Evolutionary conservation across 1,140 invertebrate species (phyloP).

Genomic region (Zaprionus nigranus): DNA sequence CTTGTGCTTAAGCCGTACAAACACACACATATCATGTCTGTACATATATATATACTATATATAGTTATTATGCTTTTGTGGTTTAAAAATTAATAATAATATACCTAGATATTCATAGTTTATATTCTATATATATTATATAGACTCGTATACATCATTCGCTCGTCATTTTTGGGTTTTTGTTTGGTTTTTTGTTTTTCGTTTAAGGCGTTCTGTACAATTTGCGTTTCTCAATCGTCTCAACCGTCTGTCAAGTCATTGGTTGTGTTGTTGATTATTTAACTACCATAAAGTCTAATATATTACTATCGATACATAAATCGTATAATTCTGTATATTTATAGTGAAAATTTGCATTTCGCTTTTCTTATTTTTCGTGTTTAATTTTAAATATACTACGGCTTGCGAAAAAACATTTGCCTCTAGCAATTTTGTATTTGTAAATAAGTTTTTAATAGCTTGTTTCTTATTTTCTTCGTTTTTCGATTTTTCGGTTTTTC

Average conservation of each 20-base stretch:
- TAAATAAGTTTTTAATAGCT: conserved; percentile 66
- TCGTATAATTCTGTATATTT: conserved; percentile 67
- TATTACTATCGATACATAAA: conserved; percentile 77
- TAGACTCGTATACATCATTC: conserved; percentile 77
- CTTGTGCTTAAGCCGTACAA: conserved; percentile 67
- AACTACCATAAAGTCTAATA: conserved; percentile 75
- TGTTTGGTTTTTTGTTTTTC: conserved; percentile 43
- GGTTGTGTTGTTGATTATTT: conserved; percentile 69
- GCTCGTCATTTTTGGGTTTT: conserved; percentile 56
- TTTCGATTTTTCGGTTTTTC: conserved; percentile 16
- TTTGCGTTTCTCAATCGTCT: conserved; percentile 55
- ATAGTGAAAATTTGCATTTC: conserved; percentile 63
- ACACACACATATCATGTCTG: conserved; percentile 10
- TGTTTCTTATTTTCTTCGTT: conserved; percentile 31
- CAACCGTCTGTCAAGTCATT: conserved; percentile 76
- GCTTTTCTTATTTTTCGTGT: conserved; percentile 25
- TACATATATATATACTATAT: conserved; percentile 25
- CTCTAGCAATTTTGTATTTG: conserved; percentile 53
- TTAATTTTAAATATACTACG: conserved; percentile 27
- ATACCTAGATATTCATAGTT: conserved; percentile 68
- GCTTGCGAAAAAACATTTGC: conserved; percentile 45
- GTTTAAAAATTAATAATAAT: conserved; percentile 71
- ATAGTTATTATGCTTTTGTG: conserved; percentile 32
- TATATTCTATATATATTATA: conserved; percentile 64
- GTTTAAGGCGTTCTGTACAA: conserved; percentile 82